phyloP scores from a whole-genome alignment of 2,888 invertebrate species.

The Dysmachus trigonus region DNA sequence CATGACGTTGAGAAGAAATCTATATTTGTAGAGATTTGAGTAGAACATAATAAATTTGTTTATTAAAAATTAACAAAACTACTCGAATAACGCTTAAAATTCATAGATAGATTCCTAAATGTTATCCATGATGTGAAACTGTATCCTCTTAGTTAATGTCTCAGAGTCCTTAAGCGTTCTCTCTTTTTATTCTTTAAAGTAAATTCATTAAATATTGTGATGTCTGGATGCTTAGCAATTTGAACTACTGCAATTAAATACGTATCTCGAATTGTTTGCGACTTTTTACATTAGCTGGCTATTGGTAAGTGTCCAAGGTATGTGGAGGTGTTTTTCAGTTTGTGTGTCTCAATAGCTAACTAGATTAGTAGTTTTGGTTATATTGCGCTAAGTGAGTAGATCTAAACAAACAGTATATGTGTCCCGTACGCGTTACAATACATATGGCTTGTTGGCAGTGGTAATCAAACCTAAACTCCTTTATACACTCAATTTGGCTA shows the following conservation, averaged over 20 bases:
- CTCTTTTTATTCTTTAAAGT: not conserved
- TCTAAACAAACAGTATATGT: not conserved
- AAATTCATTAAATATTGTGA: not conserved
- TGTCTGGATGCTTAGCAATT: not conserved
- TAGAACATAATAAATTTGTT: conserved; percentile 23
- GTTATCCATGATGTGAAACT: not conserved
- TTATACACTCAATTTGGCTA: not conserved
- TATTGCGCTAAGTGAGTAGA: not conserved
- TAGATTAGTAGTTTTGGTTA: not conserved
- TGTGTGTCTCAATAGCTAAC: conserved; percentile 3
- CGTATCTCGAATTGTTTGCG: not conserved
- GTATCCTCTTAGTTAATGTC: not conserved
- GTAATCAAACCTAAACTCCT: not conserved
- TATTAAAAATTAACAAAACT: conserved; percentile 39
- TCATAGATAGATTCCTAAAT: not conserved
- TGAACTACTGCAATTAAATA: not conserved
- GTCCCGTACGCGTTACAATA: not conserved
- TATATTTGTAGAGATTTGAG: not conserved
- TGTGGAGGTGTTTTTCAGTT: not conserved
- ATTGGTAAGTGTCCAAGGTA: not conserved
- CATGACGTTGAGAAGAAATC: conserved; percentile 14
- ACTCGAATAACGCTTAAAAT: not conserved
- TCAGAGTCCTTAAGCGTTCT: not conserved
- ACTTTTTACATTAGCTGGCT: not conserved
- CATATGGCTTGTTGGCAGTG: conserved; percentile 5